Base-by-base conservation (phyloP, 2,797 vertebrate genomes). In the Pseudocheirus occidentalis region DNA sequence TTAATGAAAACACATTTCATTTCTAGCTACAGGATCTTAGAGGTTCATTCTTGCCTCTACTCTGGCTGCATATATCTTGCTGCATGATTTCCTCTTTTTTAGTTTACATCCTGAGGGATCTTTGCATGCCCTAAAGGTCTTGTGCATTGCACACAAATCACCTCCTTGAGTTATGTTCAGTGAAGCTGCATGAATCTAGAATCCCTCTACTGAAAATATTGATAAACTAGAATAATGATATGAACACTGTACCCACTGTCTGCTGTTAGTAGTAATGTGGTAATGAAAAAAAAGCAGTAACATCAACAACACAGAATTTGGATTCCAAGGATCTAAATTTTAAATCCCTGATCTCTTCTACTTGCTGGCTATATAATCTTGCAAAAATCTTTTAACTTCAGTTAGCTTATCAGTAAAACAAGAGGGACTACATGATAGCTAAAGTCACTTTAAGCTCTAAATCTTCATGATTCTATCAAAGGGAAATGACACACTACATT, bases 151-250 rank as follows among this genome's bases (percentile, higher is more conserved):
- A 46, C 58, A 56, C 13, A 54, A 56, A 27, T 58, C 93, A 53
- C 81, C 90, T 95, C 62, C 93, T 57, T 55, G 5, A 9, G 52
- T 92, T 27, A 62, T 54, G 28, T 91, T 89, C 46, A 90, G 73
- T 53, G 89, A n/a, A 66, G 21, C 66, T 31, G 50, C 40, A 56
- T 92, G 62, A 91, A 95, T 95, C 90, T 10, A 28, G 53, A 93
- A 0, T 40, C 21, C 13, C 58, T 13, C 24, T 29, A 12, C 93
- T 95, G 66, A 92, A 96, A 92, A 29, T 5, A 55, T 5, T 87
- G 29, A 55, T 94, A 31, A 0, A 40, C 31, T 50, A 46, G 52
- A 40, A 21, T 54, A 0, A 46, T 62, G 46, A 52, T 59, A 24
- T 87, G 40, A 87, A 87, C 73, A 87, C 73, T 87, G 73, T 87